Percentiles rank a stretch among this genome's conserved stretches.
Conservation (phyloP, 1,140 invertebrate genomes). For the Oryctes rhinoceros region DNA sequence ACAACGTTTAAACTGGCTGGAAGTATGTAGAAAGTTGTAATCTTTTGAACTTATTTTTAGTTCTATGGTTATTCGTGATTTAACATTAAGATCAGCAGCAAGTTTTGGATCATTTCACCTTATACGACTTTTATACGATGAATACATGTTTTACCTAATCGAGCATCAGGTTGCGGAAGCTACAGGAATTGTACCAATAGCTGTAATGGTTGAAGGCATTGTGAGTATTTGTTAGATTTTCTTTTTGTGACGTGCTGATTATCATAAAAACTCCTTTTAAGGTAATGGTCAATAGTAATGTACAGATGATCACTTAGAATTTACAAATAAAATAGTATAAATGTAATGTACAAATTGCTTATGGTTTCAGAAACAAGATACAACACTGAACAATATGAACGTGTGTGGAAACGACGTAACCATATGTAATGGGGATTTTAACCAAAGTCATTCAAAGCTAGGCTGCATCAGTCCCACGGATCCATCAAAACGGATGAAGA, state of each 20-base stretch:
- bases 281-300: neutral
- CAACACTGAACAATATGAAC: conserved; percentile 56
- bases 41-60: conserved; percentile 61
- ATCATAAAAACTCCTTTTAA: neutral
- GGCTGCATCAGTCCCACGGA: conserved; percentile 58
- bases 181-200: conserved; percentile 89
- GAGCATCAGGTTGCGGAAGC: conserved; percentile 95
- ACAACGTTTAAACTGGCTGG: too few species aligned
- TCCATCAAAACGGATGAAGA: conserved; percentile 57
- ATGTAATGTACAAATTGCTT: neutral
- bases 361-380: conserved; percentile 57
- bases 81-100: conserved; percentile 93
- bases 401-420: conserved; percentile 53
- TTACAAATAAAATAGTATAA: conserved; percentile 10
- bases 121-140: conserved; percentile 96
- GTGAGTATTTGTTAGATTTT: conserved; percentile 61
- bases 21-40: too few species aligned
- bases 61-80: conserved; percentile 95
- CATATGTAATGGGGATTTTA: conserved; percentile 52
- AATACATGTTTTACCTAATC: conserved; percentile 99
- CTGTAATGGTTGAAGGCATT: conserved; percentile 83
- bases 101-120: conserved; percentile 99
- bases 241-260: neutral
- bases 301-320: neutral
- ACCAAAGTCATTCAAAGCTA: conserved; percentile 50